phyloP scores from a whole-genome alignment of 2,888 invertebrate species.

The Amphipoea oculea region DNA sequence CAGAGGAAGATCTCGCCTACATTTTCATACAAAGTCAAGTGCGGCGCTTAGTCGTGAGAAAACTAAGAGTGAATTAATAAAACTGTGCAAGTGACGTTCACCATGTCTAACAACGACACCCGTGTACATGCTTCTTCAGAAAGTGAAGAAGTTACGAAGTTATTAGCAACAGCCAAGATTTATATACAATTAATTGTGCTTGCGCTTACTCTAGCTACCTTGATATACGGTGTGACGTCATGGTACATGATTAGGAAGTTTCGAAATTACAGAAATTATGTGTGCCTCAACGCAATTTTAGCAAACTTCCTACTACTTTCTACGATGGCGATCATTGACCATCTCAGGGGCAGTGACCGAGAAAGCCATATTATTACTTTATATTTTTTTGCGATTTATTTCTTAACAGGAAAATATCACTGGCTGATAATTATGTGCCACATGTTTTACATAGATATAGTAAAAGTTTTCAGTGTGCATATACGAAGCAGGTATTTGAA shows the following conservation, averaged over 20 bases:
- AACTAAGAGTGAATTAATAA: not conserved
- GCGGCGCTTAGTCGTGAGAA: not conserved
- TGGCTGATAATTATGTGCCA: not conserved
- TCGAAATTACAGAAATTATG: not conserved
- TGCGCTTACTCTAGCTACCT: not conserved
- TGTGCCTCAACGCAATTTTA: not conserved
- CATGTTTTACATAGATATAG: not conserved
- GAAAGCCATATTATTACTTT: not conserved
- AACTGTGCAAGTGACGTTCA: not conserved
- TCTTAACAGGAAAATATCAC: not conserved
- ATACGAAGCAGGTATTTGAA: not conserved
- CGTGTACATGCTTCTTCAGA: not conserved
- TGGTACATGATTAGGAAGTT: not conserved
- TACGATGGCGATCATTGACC: not conserved
- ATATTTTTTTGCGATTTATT: not conserved
- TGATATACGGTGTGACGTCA: not conserved
- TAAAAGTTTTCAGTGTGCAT: not conserved
- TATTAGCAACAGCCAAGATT: not conserved
- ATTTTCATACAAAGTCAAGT: not conserved
- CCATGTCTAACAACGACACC: not conserved
- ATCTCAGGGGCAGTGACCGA: not conserved
- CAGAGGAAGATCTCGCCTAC: not conserved
- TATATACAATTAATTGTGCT: not conserved
- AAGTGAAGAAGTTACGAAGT: not conserved
- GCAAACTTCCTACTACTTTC: not conserved